phyloP scores from a whole-genome alignment of 2,797 vertebrate genomes.

The Sylvilagus floridanus region DNA sequence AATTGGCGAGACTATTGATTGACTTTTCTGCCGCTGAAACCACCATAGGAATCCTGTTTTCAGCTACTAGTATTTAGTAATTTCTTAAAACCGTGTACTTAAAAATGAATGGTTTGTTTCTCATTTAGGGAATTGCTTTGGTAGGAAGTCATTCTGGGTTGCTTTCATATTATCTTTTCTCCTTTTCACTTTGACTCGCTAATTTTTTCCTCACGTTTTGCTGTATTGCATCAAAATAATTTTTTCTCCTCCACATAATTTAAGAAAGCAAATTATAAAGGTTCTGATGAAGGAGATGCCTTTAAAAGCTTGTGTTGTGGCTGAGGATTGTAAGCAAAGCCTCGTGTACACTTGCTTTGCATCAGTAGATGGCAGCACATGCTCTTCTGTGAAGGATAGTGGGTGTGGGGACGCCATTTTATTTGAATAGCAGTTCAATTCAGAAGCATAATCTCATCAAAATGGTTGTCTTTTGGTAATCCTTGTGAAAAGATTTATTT shows the following conservation, averaged over 20 bases:
- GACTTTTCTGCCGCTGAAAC: neutral
- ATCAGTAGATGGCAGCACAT: constrained; percentile 82
- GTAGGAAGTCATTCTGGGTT: neutral
- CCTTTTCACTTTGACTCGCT: constrained; percentile 41
- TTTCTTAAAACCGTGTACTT: constrained; percentile 46
- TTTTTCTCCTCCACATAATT: constrained; percentile 20
- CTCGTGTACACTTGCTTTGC: neutral
- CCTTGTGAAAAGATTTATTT: constrained; percentile 65
- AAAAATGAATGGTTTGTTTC: constrained; percentile 41
- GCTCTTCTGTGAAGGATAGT: constrained; percentile 29
- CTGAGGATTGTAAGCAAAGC: constrained; percentile 35
- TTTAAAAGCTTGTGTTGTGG: constrained; percentile 37
- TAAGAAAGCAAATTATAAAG: constrained; percentile 38
- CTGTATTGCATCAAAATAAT: neutral
- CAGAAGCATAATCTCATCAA: constrained; percentile 55
- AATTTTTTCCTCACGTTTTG: neutral
- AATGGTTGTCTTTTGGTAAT: constrained; percentile 74
- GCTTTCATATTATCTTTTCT: neutral
- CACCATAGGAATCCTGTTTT: constrained; percentile 14
- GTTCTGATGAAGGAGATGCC: neutral
- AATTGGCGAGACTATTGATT: neutral
- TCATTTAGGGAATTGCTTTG: constrained; percentile 1
- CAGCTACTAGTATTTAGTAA: constrained; percentile 46
- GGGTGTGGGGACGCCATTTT: constrained; percentile 57
- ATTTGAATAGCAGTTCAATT: constrained; percentile 66